Evolutionary conservation across 2,888 invertebrate species (phyloP).

Genomic region (Nemapogon koenigi): DNA sequence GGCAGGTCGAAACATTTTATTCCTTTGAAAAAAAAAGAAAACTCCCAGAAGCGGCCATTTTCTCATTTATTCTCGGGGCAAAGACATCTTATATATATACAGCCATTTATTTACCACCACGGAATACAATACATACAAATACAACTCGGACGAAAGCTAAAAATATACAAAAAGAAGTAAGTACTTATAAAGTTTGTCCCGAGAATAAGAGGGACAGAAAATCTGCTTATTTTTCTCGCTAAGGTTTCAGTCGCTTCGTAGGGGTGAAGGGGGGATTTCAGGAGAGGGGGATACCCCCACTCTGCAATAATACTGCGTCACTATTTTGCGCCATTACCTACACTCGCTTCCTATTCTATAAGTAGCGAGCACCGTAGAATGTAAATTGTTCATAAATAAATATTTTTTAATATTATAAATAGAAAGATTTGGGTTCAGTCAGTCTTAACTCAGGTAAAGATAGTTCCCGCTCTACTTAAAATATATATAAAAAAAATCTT

Average conservation of each 20-base stretch:
- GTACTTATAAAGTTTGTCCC: constrained; percentile 42
- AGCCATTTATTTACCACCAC: constrained; percentile 9
- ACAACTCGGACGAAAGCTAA: constrained; percentile 22
- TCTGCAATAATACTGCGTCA: constrained; percentile 67
- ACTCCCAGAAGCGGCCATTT: constrained; percentile 2
- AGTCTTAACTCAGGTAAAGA: too few relatives aligned
- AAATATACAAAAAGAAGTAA: constrained; percentile 47
- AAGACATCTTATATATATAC: constrained; percentile 10
- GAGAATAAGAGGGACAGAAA: constrained; percentile 63
- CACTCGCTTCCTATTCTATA: constrained; percentile 65
- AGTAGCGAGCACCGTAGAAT: constrained; percentile 46
- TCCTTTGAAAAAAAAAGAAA: not conserved
- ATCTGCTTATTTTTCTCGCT: constrained; percentile 65
- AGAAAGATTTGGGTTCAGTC: too few relatives aligned
- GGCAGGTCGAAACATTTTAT: not conserved
- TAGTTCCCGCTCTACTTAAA: too few relatives aligned
- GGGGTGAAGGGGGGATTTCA: constrained; percentile 23
- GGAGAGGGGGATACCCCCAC: constrained; percentile 33
- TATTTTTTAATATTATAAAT: too few relatives aligned
- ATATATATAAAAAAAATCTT: too few relatives aligned
- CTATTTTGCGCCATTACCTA: constrained; percentile 68
- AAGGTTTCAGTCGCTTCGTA: constrained; percentile 64
- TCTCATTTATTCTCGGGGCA: constrained; percentile 9
- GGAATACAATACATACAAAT: constrained; percentile 22
- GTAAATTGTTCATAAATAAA: constrained; percentile 30